A percentile compares a stretch with the other conserved stretches of the same genome.
phyloP scores from a whole-genome alignment of 2,113 vertebrate species.

The Poicephalus gulielmi region DNA sequence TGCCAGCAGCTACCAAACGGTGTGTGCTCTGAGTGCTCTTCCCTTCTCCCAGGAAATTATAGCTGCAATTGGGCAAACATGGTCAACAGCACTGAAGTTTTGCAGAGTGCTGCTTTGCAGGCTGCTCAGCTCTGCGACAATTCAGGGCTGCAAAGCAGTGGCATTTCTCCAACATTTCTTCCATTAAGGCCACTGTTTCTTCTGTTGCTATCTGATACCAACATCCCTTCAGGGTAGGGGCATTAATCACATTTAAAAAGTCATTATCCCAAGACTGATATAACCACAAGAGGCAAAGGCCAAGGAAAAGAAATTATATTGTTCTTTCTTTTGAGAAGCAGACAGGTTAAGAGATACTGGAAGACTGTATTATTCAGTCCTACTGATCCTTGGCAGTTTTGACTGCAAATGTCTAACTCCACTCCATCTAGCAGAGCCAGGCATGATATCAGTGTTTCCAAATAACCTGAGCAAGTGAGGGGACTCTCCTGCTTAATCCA shows the following conservation, averaged over 20 bases:
- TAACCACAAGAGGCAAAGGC: neutral
- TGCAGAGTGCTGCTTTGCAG: neutral
- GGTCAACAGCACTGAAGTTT: neutral
- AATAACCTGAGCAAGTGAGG: neutral
- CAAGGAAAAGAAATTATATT: neutral
- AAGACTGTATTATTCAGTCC: neutral
- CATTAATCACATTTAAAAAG: neutral
- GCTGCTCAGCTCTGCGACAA: neutral
- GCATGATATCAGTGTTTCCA: neutral
- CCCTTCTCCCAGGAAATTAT: neutral
- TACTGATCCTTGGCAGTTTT: neutral
- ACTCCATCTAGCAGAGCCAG: neutral
- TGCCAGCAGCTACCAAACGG: neutral
- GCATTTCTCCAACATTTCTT: neutral
- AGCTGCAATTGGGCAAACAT: neutral
- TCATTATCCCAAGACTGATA: neutral
- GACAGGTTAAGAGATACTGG: neutral
- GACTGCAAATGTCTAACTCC: neutral
- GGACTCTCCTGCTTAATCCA: neutral
- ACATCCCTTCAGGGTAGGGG: neutral
- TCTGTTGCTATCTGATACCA: neutral
- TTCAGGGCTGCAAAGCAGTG: neutral
- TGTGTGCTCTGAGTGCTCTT: neutral
- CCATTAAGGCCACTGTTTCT: neutral
- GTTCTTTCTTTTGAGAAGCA: neutral